phyloP scores from a whole-genome alignment of 2,113 vertebrate species.

The Heliornis fulica region DNA sequence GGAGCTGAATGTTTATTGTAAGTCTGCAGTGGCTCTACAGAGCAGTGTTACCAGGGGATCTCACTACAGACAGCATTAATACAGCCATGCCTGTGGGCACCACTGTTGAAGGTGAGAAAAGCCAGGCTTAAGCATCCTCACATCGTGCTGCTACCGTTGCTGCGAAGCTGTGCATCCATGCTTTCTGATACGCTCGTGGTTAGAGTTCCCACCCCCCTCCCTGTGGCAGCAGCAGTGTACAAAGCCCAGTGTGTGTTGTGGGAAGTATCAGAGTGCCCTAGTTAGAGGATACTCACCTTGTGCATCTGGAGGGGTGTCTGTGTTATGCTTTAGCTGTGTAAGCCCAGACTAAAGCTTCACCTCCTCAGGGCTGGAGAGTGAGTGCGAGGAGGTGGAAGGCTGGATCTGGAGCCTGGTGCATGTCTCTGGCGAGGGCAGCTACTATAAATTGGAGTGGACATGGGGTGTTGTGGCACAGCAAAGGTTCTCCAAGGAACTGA shows the following conservation, averaged over 20 bases:
- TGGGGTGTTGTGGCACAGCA: neutral
- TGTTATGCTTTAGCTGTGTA: neutral
- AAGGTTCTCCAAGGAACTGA: neutral
- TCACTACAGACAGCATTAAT: neutral
- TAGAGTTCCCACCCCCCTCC: neutral
- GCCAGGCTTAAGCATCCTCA: neutral
- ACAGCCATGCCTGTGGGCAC: neutral
- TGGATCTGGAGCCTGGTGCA: accelerated
- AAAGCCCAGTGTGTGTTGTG: neutral
- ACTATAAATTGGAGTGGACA: neutral
- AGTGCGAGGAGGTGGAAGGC: neutral
- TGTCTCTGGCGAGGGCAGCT: neutral
- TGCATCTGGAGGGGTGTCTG: neutral
- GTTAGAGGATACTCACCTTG: neutral
- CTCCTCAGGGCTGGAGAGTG: neutral
- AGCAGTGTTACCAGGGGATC: neutral
- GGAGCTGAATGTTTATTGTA: neutral
- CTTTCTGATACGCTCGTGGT: neutral
- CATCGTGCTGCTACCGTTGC: neutral
- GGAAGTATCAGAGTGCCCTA: neutral
- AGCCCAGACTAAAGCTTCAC: neutral
- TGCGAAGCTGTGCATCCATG: neutral
- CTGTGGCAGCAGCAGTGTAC: neutral
- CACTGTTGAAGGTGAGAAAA: neutral
- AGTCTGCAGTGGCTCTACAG: neutral